Evolutionary conservation across 2,113 vertebrate species (phyloP), one percentile per base, ranked within the genome.

Genomic region (Aptenodytes patagonicus): DNA sequence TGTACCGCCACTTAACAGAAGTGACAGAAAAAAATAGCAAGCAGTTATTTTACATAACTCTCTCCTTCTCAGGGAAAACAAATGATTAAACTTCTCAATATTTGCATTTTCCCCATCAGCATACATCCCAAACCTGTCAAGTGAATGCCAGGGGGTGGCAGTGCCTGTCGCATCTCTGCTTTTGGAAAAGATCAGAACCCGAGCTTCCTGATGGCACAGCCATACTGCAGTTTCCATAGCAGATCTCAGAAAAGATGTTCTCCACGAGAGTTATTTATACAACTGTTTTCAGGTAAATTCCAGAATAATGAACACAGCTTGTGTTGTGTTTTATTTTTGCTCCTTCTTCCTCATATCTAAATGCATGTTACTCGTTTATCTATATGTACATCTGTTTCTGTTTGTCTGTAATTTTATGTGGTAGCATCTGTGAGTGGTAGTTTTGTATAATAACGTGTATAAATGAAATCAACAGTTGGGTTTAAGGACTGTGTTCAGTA

Each of bases 401-500:
- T 95, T 95, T 97, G 84, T 91, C 91, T 95, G n/a, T 46, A 78
- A 11, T 89, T 95, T 94, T 87, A 76, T 84, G 77, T 55, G 54
- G n/a, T 17, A 69, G 93, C 93, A 87, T 95, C 91, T 97, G 90
- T 6, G 77, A 89, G 83, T 61, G 49, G 72, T 85, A 38, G 52
- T 29, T 95, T 54, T 80, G 61, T 94, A 36, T 83, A 87, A 90
- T 57, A 93, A 90, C 68, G 44, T n/a, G 54, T 46, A 68, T 25
- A 75, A 87, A n/a, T 71, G 61, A 89, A 94, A 89, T 89, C 83
- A 93, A 84, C 92, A 84, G 68, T 89, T 96, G 92, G 60, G 34
- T 76, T 96, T 95, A 15, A 95, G 77, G 65, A 42, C 72, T 92
- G 66, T 69, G 64, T 28, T 96, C 60, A 38, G 47, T 32, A 90